These are phyloP conservation scores for Heteromyza rotundicornis DNA, from an alignment of 2,888 invertebrate species.

Conservation along the genomic window DNA sequence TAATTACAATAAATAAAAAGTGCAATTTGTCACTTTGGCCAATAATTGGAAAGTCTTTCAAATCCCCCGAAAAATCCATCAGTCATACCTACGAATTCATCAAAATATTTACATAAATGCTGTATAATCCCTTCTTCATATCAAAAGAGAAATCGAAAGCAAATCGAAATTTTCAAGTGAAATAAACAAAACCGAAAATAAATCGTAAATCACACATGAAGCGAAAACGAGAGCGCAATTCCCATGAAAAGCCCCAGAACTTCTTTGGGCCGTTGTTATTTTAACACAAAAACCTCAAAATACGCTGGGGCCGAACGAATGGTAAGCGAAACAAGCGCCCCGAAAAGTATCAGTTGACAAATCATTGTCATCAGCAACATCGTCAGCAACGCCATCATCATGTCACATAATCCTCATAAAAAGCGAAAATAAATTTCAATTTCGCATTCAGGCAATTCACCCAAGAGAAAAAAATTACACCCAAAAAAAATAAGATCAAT, in stretches of 20 bases:
- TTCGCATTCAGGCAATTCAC: too few species aligned
- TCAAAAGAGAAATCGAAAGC: constrained; percentile 16
- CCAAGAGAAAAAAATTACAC: background rate
- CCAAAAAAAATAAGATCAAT: too few species aligned
- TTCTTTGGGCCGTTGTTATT: constrained; percentile 10
- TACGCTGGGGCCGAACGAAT: background rate
- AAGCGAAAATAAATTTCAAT: constrained; percentile 2
- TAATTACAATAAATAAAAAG: too few species aligned
- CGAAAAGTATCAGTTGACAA: background rate
- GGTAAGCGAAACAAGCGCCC: background rate
- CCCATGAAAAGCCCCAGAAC: background rate
- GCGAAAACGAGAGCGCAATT: constrained; percentile 6
- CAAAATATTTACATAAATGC: background rate
- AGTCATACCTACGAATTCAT: too few species aligned
- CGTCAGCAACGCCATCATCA: background rate
- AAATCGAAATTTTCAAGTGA: background rate
- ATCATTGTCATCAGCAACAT: background rate
- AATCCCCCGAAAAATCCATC: too few species aligned
- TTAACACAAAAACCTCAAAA: constrained; percentile 11
- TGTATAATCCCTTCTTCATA: background rate
- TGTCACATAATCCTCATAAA: background rate
- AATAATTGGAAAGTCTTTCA: too few species aligned
- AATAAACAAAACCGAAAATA: background rate
- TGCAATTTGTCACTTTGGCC: too few species aligned
- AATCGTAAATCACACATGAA: background rate